phyloP scores from a whole-genome alignment of 2,888 invertebrate species.

The Dynastes grantii region DNA sequence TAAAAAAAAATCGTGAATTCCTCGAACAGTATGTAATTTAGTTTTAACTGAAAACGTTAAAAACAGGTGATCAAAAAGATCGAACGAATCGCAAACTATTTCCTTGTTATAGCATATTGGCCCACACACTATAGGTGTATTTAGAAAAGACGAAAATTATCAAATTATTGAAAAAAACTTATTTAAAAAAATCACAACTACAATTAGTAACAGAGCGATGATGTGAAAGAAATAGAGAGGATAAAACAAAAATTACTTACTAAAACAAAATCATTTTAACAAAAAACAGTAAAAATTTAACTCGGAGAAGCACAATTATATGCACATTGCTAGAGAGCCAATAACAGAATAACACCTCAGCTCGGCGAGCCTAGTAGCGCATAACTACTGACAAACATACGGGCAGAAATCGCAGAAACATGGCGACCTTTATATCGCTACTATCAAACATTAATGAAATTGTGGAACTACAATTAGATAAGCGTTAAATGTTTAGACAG shows the following conservation, averaged over 20 bases:
- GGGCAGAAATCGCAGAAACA: conserved; percentile 44
- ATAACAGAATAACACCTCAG: conserved; percentile 44
- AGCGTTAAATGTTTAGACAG: conserved; percentile 32
- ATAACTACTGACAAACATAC: conserved; percentile 39
- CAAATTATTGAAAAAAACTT: no score
- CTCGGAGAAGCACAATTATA: conserved; percentile 38
- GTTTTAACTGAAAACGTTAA: no score
- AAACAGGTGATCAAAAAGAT: no score
- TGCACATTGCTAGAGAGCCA: conserved; percentile 35
- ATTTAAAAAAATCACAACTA: not conserved
- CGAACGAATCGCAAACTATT: no score
- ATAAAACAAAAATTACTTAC: conserved; percentile 37
- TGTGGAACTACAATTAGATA: conserved; percentile 38
- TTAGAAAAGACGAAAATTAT: no score
- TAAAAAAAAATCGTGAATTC: not conserved
- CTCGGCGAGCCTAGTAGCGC: conserved; percentile 41
- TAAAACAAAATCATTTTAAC: conserved; percentile 48
- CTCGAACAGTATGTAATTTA: no score
- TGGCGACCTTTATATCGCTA: conserved; percentile 47
- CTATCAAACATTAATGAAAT: conserved; percentile 40
- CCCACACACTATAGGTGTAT: no score
- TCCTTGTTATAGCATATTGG: no score
- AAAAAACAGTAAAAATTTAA: conserved; percentile 21
- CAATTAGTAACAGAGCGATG: not conserved
- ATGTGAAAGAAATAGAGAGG: not conserved